Evolutionary conservation across 2,113 vertebrate species (phyloP), one percentile per base, ranked within the genome.

Genomic region (Tetrao urogallus): DNA sequence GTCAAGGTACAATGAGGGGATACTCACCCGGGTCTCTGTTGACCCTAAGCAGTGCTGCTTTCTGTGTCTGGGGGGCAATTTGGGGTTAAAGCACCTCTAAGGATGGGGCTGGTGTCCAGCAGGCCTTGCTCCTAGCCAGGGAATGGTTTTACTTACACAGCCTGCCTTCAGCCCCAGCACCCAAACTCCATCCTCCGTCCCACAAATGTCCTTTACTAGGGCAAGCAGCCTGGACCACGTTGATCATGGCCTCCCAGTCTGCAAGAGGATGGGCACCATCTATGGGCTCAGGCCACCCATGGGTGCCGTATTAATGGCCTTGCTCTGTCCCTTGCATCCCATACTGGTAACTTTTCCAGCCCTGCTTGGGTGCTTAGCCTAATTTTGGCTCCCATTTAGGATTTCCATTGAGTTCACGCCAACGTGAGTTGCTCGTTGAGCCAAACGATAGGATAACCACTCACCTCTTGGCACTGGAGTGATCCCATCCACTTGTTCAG

Each of bases 401-500:
- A 22, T 1, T 2, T 20, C 38, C 65, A 19, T 36, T 2, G 0
- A 43, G 27, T 52, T 43, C 19, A 4, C 0, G 0, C 28, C 63
- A 7, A 4, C 34, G 6, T 1, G 28, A 42, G 36, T 58, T 43
- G 10, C 13, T 64, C 56, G 19, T 19, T 36, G 25, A 21, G 47
- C 69, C 7, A 0, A 24, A 3, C 2, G 0, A 32, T 2, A 32
- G 28, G 57, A 34, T 17, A 36, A 14, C 4, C 18, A 0, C 57
- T 0, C 56, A 88, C 91, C 92, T 77, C 48, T 52, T 67, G 56
- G 60, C 4, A 12, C 86, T 19, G 67, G 72, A 71, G 67, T 7
- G 0, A 10, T 42, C 8, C 74, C 58, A 6, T 82, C 88, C 57
- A 4, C 65, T 52, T 3, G 16, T 14, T 64, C 8, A 10, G 38